Evolutionary conservation across 2,888 invertebrate species (phyloP).

Genomic region (Tholera decimalis): DNA sequence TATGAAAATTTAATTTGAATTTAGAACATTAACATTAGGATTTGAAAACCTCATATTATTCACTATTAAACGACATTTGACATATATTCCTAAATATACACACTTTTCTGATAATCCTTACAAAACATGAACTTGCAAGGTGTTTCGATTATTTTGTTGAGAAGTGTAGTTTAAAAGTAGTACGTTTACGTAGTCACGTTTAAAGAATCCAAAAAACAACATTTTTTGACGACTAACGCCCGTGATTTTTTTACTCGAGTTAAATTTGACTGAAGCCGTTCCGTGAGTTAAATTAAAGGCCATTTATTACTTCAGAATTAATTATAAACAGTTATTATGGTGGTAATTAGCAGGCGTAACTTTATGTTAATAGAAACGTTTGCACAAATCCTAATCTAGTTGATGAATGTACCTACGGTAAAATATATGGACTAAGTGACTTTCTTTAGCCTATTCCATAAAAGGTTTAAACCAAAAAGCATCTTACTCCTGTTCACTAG

Average conservation of each 20-base stretch:
- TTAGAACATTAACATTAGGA: no score
- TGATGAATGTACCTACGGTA: conserved; percentile 41
- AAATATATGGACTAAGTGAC: conserved; percentile 14
- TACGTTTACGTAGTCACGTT: conserved; percentile 40
- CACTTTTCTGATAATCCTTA: no score
- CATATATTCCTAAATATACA: no score
- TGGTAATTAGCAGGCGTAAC: conserved; percentile 45
- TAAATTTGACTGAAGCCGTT: conserved; percentile 38
- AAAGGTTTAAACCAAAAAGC: not conserved
- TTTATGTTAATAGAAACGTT: conserved; percentile 49
- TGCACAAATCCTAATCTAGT: conserved; percentile 48
- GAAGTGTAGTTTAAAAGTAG: conserved; percentile 13
- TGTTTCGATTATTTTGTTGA: no score
- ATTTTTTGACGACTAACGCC: conserved; percentile 9
- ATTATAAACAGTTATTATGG: conserved; percentile 59
- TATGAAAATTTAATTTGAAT: no score
- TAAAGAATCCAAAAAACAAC: conserved; percentile 27
- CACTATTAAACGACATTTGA: no score
- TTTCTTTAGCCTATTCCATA: not conserved
- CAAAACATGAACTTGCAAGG: no score
- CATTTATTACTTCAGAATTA: conserved; percentile 44
- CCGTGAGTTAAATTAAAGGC: conserved; percentile 39
- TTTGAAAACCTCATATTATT: no score
- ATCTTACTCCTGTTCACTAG: not conserved
- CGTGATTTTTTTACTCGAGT: conserved; percentile 34